These are phyloP conservation scores for Porites australiensis DNA, from an alignment of 64 coral and sea anemone genomes.

Conservation along the genomic window DNA sequence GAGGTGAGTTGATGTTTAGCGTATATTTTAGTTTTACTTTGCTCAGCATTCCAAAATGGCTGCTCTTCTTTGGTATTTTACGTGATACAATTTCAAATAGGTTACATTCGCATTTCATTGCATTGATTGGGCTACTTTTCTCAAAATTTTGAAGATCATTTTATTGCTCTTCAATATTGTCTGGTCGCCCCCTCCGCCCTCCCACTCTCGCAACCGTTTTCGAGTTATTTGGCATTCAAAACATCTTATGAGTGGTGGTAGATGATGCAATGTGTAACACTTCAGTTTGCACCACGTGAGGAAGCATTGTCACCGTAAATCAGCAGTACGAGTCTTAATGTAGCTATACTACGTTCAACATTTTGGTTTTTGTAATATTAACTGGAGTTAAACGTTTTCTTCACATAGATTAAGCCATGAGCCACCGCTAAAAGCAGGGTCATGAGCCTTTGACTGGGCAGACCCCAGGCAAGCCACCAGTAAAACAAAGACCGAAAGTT, in stretches of 20 bases:
- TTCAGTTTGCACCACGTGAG: neutral
- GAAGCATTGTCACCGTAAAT: neutral
- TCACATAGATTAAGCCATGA: neutral
- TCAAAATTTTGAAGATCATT: too few species aligned
- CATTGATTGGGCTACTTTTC: too few species aligned
- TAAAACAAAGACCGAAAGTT: neutral
- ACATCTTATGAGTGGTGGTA: neutral
- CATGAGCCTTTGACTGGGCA: neutral
- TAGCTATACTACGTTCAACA: neutral
- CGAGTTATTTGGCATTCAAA: neutral
- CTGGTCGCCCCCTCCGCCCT: neutral
- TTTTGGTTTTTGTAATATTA: neutral
- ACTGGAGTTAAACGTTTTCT: neutral
- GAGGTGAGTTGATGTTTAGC: too few species aligned
- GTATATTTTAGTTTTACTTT: too few species aligned
- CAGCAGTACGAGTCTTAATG: neutral
- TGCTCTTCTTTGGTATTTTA: too few species aligned
- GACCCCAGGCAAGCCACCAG: neutral
- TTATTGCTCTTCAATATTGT: neutral
- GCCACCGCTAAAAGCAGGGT: slow-evolving; percentile 2
- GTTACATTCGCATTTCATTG: too few species aligned
- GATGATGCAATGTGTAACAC: neutral
- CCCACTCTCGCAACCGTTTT: neutral
- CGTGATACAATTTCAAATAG: too few species aligned
- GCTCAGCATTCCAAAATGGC: too few species aligned